phyloP scores from a whole-genome alignment of 2,797 vertebrate species.

The Clarias platycephalus region DNA sequence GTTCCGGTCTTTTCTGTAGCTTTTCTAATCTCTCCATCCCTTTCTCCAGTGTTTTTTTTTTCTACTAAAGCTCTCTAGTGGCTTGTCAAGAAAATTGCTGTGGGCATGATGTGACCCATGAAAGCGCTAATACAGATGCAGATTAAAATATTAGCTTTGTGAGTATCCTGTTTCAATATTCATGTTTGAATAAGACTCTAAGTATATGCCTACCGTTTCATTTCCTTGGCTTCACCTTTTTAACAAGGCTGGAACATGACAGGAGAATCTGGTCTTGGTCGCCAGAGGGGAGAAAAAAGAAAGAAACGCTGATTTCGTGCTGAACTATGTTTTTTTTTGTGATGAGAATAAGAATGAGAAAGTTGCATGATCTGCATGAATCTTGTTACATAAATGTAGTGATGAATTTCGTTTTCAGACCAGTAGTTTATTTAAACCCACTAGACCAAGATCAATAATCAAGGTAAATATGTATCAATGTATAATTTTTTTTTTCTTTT shows the following conservation, averaged over 20 bases:
- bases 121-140: slow-evolving; percentile 1
- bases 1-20: slow-evolving; percentile 20
- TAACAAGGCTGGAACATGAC: slow-evolving; percentile 26
- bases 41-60: not conserved
- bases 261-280: slow-evolving; percentile 20
- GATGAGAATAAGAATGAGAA: slow-evolving; percentile 13
- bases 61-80: slow-evolving; percentile 1
- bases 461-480: not conserved
- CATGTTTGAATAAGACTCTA: not conserved
- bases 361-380: not conserved
- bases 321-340: slow-evolving; percentile 12
- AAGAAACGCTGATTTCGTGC: slow-evolving; percentile 5
- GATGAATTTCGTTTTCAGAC: not conserved
- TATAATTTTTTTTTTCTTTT: too few species aligned
- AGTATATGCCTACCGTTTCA: slow-evolving; percentile 11
- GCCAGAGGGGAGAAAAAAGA: not conserved
- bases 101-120: slow-evolving; percentile 28
- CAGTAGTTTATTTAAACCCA: not conserved
- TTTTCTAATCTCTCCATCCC: not conserved
- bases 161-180: slow-evolving; percentile 19
- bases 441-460: not conserved
- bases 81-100: slow-evolving; percentile 25
- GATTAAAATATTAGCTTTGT: slow-evolving; percentile 30
- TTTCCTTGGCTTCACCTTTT: slow-evolving; percentile 31
- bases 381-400: not conserved